phyloP scores from a whole-genome alignment of 1,140 invertebrate genomes.

The Diuraphis noxia region DNA sequence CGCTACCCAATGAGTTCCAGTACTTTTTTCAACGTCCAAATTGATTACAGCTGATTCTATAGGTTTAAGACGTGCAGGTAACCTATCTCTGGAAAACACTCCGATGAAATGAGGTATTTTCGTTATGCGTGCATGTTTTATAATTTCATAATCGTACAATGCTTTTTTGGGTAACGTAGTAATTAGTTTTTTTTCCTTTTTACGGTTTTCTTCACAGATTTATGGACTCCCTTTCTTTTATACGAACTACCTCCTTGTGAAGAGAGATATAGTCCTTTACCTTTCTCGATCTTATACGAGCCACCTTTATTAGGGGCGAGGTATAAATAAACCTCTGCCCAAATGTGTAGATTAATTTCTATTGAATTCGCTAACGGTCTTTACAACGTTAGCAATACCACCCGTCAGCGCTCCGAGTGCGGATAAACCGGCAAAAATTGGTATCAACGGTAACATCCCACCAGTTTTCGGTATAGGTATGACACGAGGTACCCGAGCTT shows the following conservation, averaged over 20 bases:
- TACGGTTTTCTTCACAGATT: too few relatives aligned
- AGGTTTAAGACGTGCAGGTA: slow-evolving; percentile 23
- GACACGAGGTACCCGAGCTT: background rate
- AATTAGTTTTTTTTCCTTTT: slow-evolving; percentile 9
- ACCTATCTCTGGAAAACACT: slow-evolving; percentile 54
- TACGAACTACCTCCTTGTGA: background rate
- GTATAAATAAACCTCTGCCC: background rate
- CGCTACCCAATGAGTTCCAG: slow-evolving; percentile 55
- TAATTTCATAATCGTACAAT: background rate
- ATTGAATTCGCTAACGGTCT: too few relatives aligned
- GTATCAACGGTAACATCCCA: background rate
- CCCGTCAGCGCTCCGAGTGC: background rate
- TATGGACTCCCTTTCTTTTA: too few relatives aligned
- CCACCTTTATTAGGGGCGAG: background rate
- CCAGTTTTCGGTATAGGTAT: slow-evolving; percentile 18
- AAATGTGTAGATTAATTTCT: background rate
- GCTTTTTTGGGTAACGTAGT: background rate
- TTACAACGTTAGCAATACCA: background rate
- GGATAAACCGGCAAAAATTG: background rate
- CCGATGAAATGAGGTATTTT: too few relatives aligned
- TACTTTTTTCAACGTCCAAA: slow-evolving; percentile 57
- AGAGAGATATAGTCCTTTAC: slow-evolving; percentile 1
- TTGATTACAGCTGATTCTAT: slow-evolving; percentile 59
- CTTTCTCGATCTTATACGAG: background rate
- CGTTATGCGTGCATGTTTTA: background rate